Conservation (phyloP, 2,113 vertebrate genomes). For the Colistium nudipinnis region DNA sequence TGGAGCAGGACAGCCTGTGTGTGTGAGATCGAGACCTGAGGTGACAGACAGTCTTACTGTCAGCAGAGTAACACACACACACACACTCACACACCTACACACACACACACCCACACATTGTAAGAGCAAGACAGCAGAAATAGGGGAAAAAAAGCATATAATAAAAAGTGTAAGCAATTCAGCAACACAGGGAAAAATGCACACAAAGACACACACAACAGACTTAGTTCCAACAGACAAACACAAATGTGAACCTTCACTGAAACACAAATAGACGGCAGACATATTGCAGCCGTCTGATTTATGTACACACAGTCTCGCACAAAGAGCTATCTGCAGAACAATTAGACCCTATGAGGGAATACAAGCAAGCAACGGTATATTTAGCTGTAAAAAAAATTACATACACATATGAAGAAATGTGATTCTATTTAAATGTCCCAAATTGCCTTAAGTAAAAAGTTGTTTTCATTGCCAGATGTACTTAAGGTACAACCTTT, state of each 20-base stretch:
- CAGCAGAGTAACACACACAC: conserved; percentile 43
- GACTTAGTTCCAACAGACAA: neutral
- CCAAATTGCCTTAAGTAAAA: neutral
- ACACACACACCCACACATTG: neutral
- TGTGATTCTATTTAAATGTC: neutral
- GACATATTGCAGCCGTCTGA: conserved; percentile 13
- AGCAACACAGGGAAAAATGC: neutral
- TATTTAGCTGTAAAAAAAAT: neutral
- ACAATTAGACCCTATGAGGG: conserved; percentile 69
- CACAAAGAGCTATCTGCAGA: conserved; percentile 59
- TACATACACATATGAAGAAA: neutral
- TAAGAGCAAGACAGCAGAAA: no score
- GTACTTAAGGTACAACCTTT: neutral
- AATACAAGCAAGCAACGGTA: conserved; percentile 6
- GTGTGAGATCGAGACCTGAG: conserved; percentile 63
- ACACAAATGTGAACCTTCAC: conserved; percentile 33
- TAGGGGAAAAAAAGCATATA: no score
- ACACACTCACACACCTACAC: conserved; percentile 21
- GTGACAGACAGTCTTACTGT: conserved; percentile 65
- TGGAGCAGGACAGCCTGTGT: conserved; percentile 50
- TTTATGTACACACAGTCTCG: conserved; percentile 14
- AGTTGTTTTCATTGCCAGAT: neutral
- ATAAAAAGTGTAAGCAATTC: neutral
- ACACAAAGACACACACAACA: conserved; percentile 20
- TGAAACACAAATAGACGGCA: conserved; percentile 14